phyloP scores from a whole-genome alignment of 2,888 invertebrate genomes.

The Pammene aurita region DNA sequence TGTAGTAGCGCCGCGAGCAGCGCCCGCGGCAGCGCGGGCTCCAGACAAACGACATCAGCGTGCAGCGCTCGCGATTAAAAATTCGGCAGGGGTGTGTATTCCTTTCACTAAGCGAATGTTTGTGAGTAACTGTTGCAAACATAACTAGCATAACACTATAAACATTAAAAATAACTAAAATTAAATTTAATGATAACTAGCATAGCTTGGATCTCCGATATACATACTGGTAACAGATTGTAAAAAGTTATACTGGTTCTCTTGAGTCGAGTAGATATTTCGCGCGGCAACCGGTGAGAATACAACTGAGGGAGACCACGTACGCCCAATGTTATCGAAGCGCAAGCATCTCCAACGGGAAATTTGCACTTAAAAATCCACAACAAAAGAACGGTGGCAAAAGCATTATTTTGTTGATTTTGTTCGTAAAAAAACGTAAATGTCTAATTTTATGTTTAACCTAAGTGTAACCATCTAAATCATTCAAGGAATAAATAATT shows the following conservation, averaged over 20 bases:
- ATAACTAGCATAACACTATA: neutral
- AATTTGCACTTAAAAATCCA: conserved; percentile 11
- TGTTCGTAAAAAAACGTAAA: no score
- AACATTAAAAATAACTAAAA: no score
- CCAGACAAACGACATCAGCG: conserved; percentile 59
- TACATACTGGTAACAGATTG: neutral
- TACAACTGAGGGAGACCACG: conserved; percentile 45
- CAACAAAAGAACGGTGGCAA: conserved; percentile 7
- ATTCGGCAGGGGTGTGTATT: conserved; percentile 53
- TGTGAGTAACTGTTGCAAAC: neutral
- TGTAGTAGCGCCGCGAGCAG: conserved; percentile 42
- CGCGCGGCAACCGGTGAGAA: neutral
- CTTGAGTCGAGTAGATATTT: neutral
- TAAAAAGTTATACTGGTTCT: neutral
- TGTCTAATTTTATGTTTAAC: no score
- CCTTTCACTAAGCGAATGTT: neutral
- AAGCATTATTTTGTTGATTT: neutral
- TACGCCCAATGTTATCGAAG: conserved; percentile 52
- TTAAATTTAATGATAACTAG: no score
- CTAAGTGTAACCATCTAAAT: no score
- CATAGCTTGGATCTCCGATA: neutral
- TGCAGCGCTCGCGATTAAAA: conserved; percentile 62
- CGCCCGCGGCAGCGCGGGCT: conserved; percentile 39
- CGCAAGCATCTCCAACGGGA: conserved; percentile 42
- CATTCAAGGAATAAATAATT: no score